Evolutionary conservation across 1,140 invertebrate species (phyloP), one percentile per base, ranked within the genome.

Genomic region (Ceratina calcarata): DNA sequence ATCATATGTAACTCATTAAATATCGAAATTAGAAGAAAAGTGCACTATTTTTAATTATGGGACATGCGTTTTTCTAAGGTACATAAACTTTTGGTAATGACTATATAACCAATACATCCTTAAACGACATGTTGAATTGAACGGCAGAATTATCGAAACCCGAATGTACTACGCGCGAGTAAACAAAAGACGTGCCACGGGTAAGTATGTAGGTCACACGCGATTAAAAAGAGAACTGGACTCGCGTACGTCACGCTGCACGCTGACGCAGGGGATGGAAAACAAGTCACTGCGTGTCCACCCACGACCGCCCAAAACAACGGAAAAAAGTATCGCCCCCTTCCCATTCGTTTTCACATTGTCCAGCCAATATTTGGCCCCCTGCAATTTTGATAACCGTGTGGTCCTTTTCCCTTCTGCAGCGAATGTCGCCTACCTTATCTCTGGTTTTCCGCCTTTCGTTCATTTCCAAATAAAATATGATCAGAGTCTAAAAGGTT

Each of bases 161-260:
- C 15, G 6, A 1, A 22, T 27, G 32, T 64, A 32, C 49, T 45
- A 58, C 61, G 32, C 1, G 37, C 60, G 61, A 49, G 61, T 79
- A 74, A 79, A 79, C 70, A 74, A 72, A 80, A 57, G 78, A 67
- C 12, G 55, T 37, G 37, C 4, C 3, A 3, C 10, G 37, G 8
- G 8, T n/a, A n/a, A n/a, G n/a, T 75, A 80, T 76, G 64, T 76
- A 66, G 78, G 78, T 80, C 78, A 76, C 32, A 16, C 62, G 78
- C 72, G 78, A 76, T 75, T 75, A 76, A 80, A 80, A 45, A 45
- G 37, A 80, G 73, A 74, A 24, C 32, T 60, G 78, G 78, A 79
- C 70, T 22, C 22, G 78, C 61, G 75, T 76, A 76, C 78, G 78
- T 80, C 78, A 80, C 65, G 27, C 37, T 8, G 45, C 10, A 24